Base-by-base conservation (phyloP, 2,113 vertebrate species). In the Ciconia boyciana region DNA sequence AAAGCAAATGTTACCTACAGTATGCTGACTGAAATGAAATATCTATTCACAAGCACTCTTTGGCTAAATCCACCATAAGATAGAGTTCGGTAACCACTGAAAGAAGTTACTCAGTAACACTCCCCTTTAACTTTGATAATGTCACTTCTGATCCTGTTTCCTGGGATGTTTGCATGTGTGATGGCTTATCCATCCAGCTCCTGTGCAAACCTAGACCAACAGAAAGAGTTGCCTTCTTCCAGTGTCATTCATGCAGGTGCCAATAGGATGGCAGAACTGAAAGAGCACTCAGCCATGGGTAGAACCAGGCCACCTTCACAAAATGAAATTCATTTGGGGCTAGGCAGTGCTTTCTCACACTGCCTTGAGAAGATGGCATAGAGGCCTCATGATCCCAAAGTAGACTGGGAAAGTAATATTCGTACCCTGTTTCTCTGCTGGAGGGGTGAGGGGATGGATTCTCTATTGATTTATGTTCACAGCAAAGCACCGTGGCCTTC, bases 81-180 rank as follows among this genome's bases (percentile, higher is more conserved):
- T n/a, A 18, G 39, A 65, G 25, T 15, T 61, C 29, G 17, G 17
- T 29, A 78, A 57, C 5, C 15, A 49, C 32, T 62, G 43, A 39
- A 91, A 87, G n/a, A 41, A 24, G 15, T 31, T 39, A 32, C 32
- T 41, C 15, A 69, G 21, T 5, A 71, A 72, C 0, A 0, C 2
- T 46, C 17, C 32, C 32, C 31, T 77, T 32, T 41, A 57, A 18
- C 25, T 41, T 74, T 62, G 60, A 34, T 74, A 61, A 60, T n/a
- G 11, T 41, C 12, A 21, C 34, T 85, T 80, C 24, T 46, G 68
- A 46, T 44, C 21, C 18, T 29, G 6, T 68, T 61, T 62, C 48
- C 49, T 69, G 36, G 43, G 5, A 49, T 55, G 19, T 64, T 41
- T 58, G 19, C 17, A 20, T 22, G 26, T 29, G 21, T 8, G 26